Conservation (phyloP, 2,888 invertebrate species). For the Cyclophora albipunctata region DNA sequence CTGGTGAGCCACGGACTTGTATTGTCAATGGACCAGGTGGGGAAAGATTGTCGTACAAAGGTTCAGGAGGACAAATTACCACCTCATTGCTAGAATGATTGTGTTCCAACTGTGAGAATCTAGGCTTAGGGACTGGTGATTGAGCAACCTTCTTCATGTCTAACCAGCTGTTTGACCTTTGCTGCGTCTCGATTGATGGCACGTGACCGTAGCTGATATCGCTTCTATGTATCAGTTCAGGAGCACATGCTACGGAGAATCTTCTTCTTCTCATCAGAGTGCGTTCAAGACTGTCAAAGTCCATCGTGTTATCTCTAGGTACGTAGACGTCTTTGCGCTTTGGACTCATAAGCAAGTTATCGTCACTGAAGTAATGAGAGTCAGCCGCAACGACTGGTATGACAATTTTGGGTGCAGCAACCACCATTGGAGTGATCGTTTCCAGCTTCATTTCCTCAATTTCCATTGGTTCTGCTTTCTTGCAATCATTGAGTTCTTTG, state of each 20-base stretch:
- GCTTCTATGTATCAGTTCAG: constrained; percentile 58
- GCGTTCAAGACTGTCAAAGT: constrained; percentile 60
- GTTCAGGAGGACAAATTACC: constrained; percentile 77
- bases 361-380: constrained; percentile 54
- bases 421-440: constrained; percentile 33
- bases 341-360: constrained; percentile 39
- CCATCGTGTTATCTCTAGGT: constrained; percentile 36
- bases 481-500: constrained; percentile 67
- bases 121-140: constrained; percentile 35
- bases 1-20: constrained; percentile 84
- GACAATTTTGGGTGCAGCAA: constrained; percentile 51
- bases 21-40: constrained; percentile 88
- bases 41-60: constrained; percentile 66
- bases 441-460: constrained; percentile 44
- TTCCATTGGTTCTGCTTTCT: constrained; percentile 47
- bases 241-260: constrained; percentile 57
- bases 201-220: constrained; percentile 25
- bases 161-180: constrained; percentile 59
- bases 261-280: constrained; percentile 45
- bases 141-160: constrained; percentile 46
- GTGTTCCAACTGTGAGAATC: constrained; percentile 43
- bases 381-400: constrained; percentile 66
- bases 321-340: constrained; percentile 37
- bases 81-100: constrained; percentile 78
- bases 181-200: constrained; percentile 39